Base-by-base conservation (phyloP, 2,888 invertebrate genomes). In the Temnothorax ravouxi region DNA sequence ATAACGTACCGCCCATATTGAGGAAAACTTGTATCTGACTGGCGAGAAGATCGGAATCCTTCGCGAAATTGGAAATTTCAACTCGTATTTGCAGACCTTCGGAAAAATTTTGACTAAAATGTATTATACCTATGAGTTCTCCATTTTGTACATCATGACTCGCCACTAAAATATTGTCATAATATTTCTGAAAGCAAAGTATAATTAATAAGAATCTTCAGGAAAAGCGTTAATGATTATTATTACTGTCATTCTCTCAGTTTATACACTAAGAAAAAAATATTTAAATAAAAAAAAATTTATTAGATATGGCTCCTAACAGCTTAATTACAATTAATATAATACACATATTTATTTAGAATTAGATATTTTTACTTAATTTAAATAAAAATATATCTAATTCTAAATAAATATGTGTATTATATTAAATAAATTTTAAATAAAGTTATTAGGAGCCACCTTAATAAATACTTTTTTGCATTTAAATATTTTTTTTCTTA, bases 61-160 rank as follows among this genome's bases (percentile, higher is more conserved):
- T 88, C 29, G 96, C 95, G 0, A 34, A 0, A 6, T 50, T n/a
- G 0, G 86, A 29, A 69, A 96, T 95, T 2, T 96, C 95, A 0
- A 97, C 92, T 11, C 97, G 95, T 34, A 94, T 94, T 75, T 96
- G 95, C 64, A 97, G 95, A 0, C 97, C 96, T 9, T 94, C 93
- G 0, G 98, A 97, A 93, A 98, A 98, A 95, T 98, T 98, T 25
- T 94, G 93, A 0, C 96, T 95, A 92, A 98, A 97, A 87, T 96
- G 95, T 25, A 98, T 93, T 0, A 97, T 96, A 0, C 97, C 97
- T 89, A 96, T 95, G 1, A 96, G 95, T 66, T 96, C 92, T 0
- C 97, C 96, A 13, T 95, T 93, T 74, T 94, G 95, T 0, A 97
- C 96, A 41, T 95, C 96, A 0, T 94, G 91, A 18, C 95, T 92